phyloP scores from a whole-genome alignment of 2,113 vertebrate species.

The Sander vitreus region DNA sequence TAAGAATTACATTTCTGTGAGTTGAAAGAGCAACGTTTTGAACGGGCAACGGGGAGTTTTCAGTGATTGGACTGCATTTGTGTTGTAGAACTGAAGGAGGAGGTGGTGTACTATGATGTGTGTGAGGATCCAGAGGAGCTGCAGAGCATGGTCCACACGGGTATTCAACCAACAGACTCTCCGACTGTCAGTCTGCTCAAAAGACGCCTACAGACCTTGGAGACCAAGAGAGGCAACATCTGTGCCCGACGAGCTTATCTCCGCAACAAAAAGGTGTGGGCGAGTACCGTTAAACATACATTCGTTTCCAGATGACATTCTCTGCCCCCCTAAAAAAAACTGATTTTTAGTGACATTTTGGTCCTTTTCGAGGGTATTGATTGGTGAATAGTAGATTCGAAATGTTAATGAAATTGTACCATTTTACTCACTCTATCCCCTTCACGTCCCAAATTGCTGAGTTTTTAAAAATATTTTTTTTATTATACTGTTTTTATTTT shows the following conservation, averaged over 20 bases:
- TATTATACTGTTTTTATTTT: constrained; percentile 32
- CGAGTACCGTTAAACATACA: not conserved
- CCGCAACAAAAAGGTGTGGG: constrained; percentile 91
- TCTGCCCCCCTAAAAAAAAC: not conserved
- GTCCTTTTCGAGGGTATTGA: not conserved
- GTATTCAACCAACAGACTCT: constrained; percentile 56
- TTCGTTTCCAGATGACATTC: not conserved
- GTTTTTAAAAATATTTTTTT: not conserved
- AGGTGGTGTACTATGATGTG: constrained; percentile 96
- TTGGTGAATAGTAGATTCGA: not conserved
- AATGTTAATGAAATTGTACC: not conserved
- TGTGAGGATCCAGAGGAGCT: constrained; percentile 94
- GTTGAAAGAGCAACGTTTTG: not conserved
- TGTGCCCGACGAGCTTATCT: constrained; percentile 90
- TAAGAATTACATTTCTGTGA: not conserved
- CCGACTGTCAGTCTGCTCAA: constrained; percentile 79
- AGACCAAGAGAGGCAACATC: constrained; percentile 89
- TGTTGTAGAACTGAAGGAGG: constrained; percentile 92
- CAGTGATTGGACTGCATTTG: constrained; percentile 43
- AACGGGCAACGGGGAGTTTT: not conserved
- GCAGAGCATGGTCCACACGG: constrained; percentile 74
- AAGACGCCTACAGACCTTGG: constrained; percentile 87
- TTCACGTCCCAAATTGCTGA: not conserved
- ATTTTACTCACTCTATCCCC: not conserved
- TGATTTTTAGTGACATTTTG: not conserved